A percentile compares a stretch with the other conserved stretches of the same genome.
These are phyloP conservation scores for Caenorhabditis sp. DNA, from an alignment of 2,888 invertebrate genomes.

Conservation along the genomic window DNA sequence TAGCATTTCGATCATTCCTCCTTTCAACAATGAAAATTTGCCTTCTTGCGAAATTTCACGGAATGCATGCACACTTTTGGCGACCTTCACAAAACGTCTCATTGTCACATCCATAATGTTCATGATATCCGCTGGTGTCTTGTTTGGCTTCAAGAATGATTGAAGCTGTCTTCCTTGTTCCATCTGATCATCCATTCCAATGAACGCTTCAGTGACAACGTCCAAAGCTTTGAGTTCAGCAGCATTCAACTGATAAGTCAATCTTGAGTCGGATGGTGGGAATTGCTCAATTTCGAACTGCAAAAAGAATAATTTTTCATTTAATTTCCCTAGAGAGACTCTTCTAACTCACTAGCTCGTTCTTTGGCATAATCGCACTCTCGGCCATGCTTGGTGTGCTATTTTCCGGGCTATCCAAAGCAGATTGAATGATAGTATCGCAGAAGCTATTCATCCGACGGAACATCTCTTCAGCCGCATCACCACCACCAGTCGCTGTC, in stretches of 20 bases:
- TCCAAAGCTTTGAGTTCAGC: conserved; percentile 63
- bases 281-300: conserved; percentile 1
- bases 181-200: conserved; percentile 64
- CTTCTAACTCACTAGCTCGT: conserved; percentile 21
- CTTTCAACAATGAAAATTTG: conserved; percentile 68
- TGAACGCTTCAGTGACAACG: conserved; percentile 56
- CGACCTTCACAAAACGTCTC: conserved; percentile 67
- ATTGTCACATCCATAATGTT: conserved; percentile 70
- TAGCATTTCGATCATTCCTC: conserved; percentile 68
- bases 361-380: conserved; percentile 14
- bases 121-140: conserved; percentile 64
- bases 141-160: conserved; percentile 56
- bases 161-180: conserved; percentile 53
- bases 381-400: conserved; percentile 18
- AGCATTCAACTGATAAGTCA: conserved; percentile 57
- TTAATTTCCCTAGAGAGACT: no score
- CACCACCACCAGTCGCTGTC: conserved; percentile 36
- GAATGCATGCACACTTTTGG: conserved; percentile 65
- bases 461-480: conserved; percentile 38
- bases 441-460: conserved; percentile 39
- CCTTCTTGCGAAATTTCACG: conserved; percentile 64
- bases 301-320: not conserved
- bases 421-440: conserved; percentile 31
- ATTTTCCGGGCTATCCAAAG: conserved; percentile 42
- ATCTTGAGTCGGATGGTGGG: conserved; percentile 23